These are phyloP conservation scores for Apolygus lucorum DNA, from an alignment of 1,140 invertebrate species.

Conservation along the genomic window DNA sequence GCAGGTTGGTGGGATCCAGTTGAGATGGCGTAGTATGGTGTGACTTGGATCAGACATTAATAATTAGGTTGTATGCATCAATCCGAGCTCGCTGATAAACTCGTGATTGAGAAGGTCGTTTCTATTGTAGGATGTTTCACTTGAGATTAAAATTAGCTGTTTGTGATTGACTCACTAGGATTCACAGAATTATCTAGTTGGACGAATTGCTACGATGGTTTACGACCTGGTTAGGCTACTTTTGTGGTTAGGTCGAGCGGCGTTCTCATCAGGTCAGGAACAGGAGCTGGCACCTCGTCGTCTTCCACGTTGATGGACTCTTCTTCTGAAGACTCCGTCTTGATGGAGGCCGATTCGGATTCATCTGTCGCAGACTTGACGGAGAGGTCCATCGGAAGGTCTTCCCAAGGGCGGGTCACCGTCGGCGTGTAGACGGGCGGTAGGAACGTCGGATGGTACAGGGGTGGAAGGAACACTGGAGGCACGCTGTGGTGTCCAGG, in stretches of 20 bases:
- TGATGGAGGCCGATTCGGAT: neutral
- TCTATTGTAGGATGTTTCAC: too few species aligned
- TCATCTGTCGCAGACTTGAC: conserved; percentile 17
- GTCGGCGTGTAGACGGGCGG: neutral
- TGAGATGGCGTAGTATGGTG: too few species aligned
- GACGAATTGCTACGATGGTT: too few species aligned
- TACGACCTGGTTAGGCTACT: too few species aligned
- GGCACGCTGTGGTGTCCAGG: conserved; percentile 2
- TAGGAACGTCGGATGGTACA: conserved; percentile 27
- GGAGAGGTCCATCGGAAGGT: conserved; percentile 31
- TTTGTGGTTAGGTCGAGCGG: conserved; percentile 29
- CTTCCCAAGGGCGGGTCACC: conserved; percentile 10
- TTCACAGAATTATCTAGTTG: too few species aligned
- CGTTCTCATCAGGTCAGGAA: neutral
- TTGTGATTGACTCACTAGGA: too few species aligned
- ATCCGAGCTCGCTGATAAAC: too few species aligned
- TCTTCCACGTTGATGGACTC: conserved; percentile 17
- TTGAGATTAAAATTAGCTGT: too few species aligned
- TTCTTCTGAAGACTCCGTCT: conserved; percentile 1
- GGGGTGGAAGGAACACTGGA: conserved; percentile 21
- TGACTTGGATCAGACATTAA: too few species aligned
- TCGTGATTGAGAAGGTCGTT: too few species aligned
- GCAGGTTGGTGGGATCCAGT: too few species aligned
- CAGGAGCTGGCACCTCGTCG: conserved; percentile 15
- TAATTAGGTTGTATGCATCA: too few species aligned